Conservation (phyloP, 2,113 vertebrate genomes). For the Canis aureus region DNA sequence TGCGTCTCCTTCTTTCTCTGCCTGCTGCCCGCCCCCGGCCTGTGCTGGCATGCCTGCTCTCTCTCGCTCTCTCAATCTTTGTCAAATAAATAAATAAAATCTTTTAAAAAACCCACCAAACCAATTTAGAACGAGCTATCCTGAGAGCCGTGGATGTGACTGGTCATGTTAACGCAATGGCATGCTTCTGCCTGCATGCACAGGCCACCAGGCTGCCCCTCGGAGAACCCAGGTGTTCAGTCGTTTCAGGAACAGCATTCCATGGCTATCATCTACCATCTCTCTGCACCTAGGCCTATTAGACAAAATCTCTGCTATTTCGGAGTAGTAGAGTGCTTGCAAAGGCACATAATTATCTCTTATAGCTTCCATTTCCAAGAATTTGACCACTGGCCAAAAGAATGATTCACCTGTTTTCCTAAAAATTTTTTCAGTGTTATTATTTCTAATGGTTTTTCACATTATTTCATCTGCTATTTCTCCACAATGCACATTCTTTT, state of each 20-base stretch:
- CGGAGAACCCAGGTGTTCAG: not conserved
- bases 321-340: not conserved
- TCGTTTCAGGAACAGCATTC: not conserved
- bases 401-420: slow-evolving; percentile 11
- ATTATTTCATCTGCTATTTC: not conserved
- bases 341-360: not conserved
- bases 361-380: not conserved
- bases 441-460: slow-evolving; percentile 24
- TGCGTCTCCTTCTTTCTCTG: too few species aligned
- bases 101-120: not conserved
- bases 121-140: slow-evolving; percentile 1
- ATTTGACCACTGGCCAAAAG: slow-evolving; percentile 32
- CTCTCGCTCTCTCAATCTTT: too few species aligned
- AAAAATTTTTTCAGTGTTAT: not conserved
- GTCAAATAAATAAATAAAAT: too few species aligned
- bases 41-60: too few species aligned
- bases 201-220: not conserved
- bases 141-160: not conserved
- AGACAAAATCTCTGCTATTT: slow-evolving; percentile 14
- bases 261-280: slow-evolving; percentile 35
- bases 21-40: too few species aligned
- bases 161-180: not conserved
- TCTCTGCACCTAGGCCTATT: not conserved
- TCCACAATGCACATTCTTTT: not conserved
- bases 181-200: not conserved